Percentiles rank a stretch among this genome's conserved stretches.
phyloP scores from a whole-genome alignment of 2,113 vertebrate genomes.

The Caranx ignobilis region DNA sequence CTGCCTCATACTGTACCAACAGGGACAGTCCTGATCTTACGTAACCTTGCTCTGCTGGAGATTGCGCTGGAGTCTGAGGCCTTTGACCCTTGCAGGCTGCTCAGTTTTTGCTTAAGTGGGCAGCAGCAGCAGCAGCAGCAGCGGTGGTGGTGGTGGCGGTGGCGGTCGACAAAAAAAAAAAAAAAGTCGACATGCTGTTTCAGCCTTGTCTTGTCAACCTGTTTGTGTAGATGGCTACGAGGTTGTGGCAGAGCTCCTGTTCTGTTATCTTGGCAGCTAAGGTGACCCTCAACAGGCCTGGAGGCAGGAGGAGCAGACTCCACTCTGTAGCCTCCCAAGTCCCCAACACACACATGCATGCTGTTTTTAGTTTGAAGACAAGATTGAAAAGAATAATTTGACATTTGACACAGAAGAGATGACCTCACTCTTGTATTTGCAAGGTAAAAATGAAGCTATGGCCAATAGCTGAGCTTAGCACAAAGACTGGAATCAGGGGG shows the following conservation, averaged over 20 bases:
- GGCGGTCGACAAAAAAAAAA: too few relatives aligned
- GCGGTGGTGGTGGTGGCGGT: too few relatives aligned
- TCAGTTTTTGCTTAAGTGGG: constrained; percentile 56
- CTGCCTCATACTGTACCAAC: constrained; percentile 39
- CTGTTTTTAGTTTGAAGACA: constrained; percentile 16
- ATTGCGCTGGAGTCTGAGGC: constrained; percentile 36
- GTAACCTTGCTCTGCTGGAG: constrained; percentile 54
- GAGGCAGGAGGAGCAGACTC: constrained; percentile 32
- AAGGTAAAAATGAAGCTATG: neutral
- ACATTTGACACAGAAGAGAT: constrained; percentile 3
- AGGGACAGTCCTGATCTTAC: constrained; percentile 48
- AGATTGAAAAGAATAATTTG: neutral
- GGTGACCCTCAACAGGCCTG: constrained; percentile 52
- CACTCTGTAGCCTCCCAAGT: constrained; percentile 16
- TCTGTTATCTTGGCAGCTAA: constrained; percentile 54
- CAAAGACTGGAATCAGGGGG: neutral
- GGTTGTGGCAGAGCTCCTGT: constrained; percentile 8
- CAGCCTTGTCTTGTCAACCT: constrained; percentile 52
- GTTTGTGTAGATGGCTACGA: constrained; percentile 12
- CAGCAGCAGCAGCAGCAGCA: neutral
- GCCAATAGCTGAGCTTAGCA: constrained; percentile 11
- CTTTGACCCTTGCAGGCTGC: constrained; percentile 55
- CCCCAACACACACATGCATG: neutral
- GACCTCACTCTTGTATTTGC: neutral
- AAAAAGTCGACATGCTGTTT: constrained; percentile 53